phyloP scores from a whole-genome alignment of 2,888 invertebrate species.

The Hypomecis punctinalis region DNA sequence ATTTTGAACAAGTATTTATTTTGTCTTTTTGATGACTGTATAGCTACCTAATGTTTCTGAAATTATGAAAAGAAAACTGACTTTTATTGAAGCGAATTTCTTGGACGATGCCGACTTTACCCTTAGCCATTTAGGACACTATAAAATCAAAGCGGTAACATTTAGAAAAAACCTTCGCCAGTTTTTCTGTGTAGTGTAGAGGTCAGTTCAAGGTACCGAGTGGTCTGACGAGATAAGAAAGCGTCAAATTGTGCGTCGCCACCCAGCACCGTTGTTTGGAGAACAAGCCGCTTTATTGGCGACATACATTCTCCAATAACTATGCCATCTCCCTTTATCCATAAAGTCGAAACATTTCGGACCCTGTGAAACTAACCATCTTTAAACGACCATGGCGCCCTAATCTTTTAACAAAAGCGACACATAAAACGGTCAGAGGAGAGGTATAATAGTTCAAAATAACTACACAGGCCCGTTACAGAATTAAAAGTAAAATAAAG shows the following conservation, averaged over 20 bases:
- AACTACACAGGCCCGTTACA: conserved; percentile 43
- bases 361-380: neutral
- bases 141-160: conserved; percentile 31
- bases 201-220: conserved; percentile 58
- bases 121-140: conserved; percentile 11
- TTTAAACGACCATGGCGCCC: neutral
- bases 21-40: too few relatives aligned
- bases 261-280: conserved; percentile 49
- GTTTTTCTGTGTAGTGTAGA: conserved; percentile 47
- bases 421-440: conserved; percentile 25
- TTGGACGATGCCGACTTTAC: neutral
- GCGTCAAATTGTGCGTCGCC: conserved; percentile 57
- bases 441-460: conserved; percentile 27
- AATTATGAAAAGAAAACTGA: neutral
- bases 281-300: conserved; percentile 46
- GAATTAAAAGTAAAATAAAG: conserved; percentile 45
- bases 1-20: too few relatives aligned
- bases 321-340: conserved; percentile 23
- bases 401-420: conserved; percentile 1
- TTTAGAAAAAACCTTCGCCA: conserved; percentile 45
- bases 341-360: conserved; percentile 7
- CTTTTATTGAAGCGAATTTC: too few relatives aligned
- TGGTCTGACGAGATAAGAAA: conserved; percentile 62
- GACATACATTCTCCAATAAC: conserved; percentile 52
- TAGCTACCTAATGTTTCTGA: too few relatives aligned